phyloP scores from a whole-genome alignment of 2,888 invertebrate species.

The Troides aeacus region DNA sequence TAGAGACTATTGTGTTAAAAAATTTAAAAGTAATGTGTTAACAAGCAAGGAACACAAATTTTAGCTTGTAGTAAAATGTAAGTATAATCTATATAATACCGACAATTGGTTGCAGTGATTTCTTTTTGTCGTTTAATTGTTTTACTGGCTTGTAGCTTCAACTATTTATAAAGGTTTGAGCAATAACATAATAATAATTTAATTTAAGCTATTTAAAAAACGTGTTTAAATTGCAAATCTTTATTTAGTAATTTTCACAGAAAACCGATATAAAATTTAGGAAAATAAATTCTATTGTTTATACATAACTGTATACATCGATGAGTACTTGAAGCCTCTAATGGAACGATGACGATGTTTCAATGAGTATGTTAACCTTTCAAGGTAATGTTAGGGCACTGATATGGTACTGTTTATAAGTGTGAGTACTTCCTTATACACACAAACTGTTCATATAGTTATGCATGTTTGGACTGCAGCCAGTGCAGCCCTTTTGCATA shows the following conservation, averaged over 20 bases:
- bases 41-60: slow-evolving; percentile 41
- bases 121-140: slow-evolving; percentile 41
- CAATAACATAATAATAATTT: neutral
- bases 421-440: slow-evolving; percentile 23
- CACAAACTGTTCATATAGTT: slow-evolving; percentile 13
- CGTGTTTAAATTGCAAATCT: neutral
- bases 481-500: slow-evolving; percentile 24
- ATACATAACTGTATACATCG: slow-evolving; percentile 39
- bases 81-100: slow-evolving; percentile 52
- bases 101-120: slow-evolving; percentile 47
- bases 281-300: slow-evolving; percentile 37
- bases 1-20: slow-evolving; percentile 52
- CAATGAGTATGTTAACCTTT: slow-evolving; percentile 47
- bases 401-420: slow-evolving; percentile 37
- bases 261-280: slow-evolving; percentile 29
- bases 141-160: slow-evolving; percentile 35
- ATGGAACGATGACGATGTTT: slow-evolving; percentile 40
- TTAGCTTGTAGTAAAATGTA: slow-evolving; percentile 50
- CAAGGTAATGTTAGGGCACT: slow-evolving; percentile 55
- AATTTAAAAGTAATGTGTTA: slow-evolving; percentile 34
- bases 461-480: slow-evolving; percentile 25
- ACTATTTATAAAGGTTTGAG: neutral
- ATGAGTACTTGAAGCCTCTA: slow-evolving; percentile 42
- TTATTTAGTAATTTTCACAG: slow-evolving; percentile 14
- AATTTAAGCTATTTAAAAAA: neutral